Conservation (phyloP, 2,797 vertebrate genomes). For the Hyperoplus immaculatus region DNA sequence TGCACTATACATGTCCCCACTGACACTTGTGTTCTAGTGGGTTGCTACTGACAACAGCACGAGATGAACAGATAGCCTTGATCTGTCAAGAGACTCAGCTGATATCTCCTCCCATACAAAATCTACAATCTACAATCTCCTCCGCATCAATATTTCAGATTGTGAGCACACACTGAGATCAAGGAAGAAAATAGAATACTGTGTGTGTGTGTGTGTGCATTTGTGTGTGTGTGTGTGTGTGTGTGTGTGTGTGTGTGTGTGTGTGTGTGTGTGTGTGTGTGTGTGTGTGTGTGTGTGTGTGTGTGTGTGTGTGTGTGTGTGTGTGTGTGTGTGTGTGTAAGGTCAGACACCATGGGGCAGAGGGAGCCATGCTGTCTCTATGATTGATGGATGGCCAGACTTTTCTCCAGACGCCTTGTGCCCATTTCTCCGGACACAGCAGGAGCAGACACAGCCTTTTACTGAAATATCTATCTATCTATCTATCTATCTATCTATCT, state of each 20-base stretch:
- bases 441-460: conserved; percentile 5
- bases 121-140: not conserved
- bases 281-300: not conserved
- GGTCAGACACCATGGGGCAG: conserved; percentile 40
- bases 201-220: not conserved
- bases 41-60: conserved; percentile 1
- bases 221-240: conserved; percentile 15
- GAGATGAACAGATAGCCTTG: conserved; percentile 12
- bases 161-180: conserved; percentile 47
- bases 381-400: conserved; percentile 29
- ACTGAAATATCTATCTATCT: too few relatives aligned
- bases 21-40: not conserved
- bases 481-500: too few relatives aligned
- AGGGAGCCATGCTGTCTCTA: conserved; percentile 31
- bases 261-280: not conserved
- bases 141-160: conserved; percentile 66
- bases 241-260: conserved; percentile 26
- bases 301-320: conserved; percentile 23
- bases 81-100: conserved; percentile 27
- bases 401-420: conserved; percentile 14
- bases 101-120: conserved; percentile 17
- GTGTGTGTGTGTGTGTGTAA: conserved; percentile 16
- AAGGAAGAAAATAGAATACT: conserved; percentile 32
- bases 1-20: not conserved
- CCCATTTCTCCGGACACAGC: not conserved